A percentile compares a stretch with the other conserved stretches of the same genome.
Evolutionary conservation across 2,113 vertebrate genomes (phyloP).

Genomic region (Heteronetta atricapilla): DNA sequence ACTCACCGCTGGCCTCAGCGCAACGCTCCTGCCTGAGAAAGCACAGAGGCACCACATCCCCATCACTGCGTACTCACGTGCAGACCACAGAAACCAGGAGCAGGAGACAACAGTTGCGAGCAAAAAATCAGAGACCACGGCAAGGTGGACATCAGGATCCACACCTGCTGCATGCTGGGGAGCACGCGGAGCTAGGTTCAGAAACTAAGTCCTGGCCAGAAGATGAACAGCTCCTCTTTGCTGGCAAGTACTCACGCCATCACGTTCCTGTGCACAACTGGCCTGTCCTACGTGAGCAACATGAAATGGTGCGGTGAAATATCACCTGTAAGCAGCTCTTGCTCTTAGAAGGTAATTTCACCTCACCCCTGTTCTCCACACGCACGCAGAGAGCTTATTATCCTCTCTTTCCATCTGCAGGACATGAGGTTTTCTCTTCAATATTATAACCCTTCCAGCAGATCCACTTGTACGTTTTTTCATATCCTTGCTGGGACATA

Average conservation of each 20-base stretch:
- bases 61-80: not conserved
- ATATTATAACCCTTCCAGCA: conserved; percentile 7
- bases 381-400: not conserved
- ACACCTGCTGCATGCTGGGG: not conserved
- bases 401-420: not conserved
- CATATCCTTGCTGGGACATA: not conserved
- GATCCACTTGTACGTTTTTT: not conserved
- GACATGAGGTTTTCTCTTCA: conserved; percentile 45
- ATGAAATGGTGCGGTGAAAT: rapidly evolving
- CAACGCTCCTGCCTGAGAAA: not conserved
- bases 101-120: not conserved
- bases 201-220: not conserved
- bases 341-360: not conserved
- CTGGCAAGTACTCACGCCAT: not conserved
- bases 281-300: rapidly evolving
- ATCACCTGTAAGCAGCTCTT: not conserved
- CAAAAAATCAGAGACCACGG: not conserved
- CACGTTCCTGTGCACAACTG: not conserved
- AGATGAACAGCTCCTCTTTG: rapidly evolving
- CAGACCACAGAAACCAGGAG: not conserved
- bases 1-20: not conserved
- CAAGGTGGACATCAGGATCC: not conserved
- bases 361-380: not conserved
- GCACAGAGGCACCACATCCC: not conserved
- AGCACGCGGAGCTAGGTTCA: not conserved